Percentiles rank a stretch among this genome's conserved stretches.
These are phyloP conservation scores for Tragelaphus imberbis DNA, from an alignment of 2,113 vertebrate species.

Conservation along the genomic window DNA sequence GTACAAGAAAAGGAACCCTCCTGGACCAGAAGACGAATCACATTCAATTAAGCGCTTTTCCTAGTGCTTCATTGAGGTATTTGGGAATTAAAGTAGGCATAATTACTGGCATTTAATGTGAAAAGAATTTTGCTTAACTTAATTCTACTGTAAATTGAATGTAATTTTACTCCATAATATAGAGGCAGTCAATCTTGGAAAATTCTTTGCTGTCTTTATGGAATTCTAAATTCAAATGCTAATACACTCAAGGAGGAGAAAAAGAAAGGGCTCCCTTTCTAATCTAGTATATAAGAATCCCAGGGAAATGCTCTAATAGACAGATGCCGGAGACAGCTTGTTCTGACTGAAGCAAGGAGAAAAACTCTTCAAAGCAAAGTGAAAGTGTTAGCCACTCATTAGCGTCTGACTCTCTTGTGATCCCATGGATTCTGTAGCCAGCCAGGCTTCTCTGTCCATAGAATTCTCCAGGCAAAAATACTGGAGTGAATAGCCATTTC, in stretches of 20 bases:
- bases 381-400: neutral
- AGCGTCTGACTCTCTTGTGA: neutral
- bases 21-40: neutral
- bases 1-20: neutral
- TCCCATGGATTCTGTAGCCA: neutral
- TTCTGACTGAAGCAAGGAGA: neutral
- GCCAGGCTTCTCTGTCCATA: neutral
- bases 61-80: neutral
- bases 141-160: neutral
- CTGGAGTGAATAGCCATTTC: neutral
- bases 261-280: neutral
- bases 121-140: neutral
- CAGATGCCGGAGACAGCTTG: neutral
- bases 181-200: neutral
- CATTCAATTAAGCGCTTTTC: neutral
- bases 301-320: neutral
- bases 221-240: neutral
- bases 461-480: neutral
- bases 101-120: neutral
- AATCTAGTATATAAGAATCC: neutral
- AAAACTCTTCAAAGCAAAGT: neutral
- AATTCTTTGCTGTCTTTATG: neutral
- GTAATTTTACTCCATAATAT: neutral
- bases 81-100: neutral
- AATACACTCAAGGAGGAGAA: neutral